phyloP scores from a whole-genome alignment of 2,888 invertebrate genomes.

The Gymnosoma rotundatum region DNA sequence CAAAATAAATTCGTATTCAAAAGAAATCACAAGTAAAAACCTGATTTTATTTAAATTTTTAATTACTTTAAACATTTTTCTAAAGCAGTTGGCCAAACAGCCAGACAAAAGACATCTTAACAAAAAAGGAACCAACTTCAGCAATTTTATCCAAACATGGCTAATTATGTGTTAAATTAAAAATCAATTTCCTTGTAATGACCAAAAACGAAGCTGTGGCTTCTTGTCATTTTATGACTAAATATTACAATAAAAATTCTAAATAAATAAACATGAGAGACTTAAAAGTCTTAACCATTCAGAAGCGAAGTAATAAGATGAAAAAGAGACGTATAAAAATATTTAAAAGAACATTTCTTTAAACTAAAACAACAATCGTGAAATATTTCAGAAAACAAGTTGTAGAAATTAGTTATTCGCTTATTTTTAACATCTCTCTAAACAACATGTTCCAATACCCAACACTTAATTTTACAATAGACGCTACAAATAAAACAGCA shows the following conservation, averaged over 20 bases:
- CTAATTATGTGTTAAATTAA: conserved; percentile 70
- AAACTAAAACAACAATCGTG: conserved; percentile 6
- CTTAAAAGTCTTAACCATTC: neutral
- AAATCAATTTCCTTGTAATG: conserved; percentile 70
- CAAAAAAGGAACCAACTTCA: conserved; percentile 23
- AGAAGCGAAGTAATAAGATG: neutral
- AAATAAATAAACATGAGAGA: conserved; percentile 68
- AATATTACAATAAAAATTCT: conserved; percentile 66
- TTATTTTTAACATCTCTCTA: conserved; percentile 61
- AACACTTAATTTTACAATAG: neutral
- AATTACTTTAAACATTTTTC: conserved; percentile 41
- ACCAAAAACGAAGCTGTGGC: conserved; percentile 52
- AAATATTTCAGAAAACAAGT: conserved; percentile 56
- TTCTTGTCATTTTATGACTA: conserved; percentile 67
- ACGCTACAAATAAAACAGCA: conserved; percentile 18
- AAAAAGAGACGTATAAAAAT: conserved; percentile 16
- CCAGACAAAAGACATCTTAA: neutral
- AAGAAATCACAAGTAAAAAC: conserved; percentile 10
- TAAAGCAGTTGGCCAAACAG: neutral
- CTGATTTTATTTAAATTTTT: conserved; percentile 60
- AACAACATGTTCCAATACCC: conserved; percentile 35
- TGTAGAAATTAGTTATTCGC: conserved; percentile 69
- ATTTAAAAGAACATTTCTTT: neutral
- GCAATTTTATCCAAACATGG: conserved; percentile 57
- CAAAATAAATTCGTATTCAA: neutral